Conservation (phyloP, 2,113 vertebrate genomes). For the Cervus canadensis region DNA sequence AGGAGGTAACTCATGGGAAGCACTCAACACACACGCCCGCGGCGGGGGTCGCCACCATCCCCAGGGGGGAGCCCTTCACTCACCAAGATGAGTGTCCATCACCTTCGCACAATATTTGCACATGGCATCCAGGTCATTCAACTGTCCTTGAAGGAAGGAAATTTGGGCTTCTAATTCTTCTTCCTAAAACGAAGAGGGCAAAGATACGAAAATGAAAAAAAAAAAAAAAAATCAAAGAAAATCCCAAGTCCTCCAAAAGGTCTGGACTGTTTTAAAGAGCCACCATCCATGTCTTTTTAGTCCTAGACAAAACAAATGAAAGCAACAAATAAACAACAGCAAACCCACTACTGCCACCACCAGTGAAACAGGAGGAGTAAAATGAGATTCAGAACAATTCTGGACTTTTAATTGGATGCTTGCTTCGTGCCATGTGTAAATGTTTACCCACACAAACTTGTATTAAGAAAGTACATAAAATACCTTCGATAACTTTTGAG, state of each 20-base stretch:
- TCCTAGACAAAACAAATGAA: not conserved
- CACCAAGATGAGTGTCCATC: constrained; percentile 97
- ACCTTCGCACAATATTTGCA: constrained; percentile 98
- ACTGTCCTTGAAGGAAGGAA: constrained; percentile 97
- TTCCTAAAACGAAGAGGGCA: constrained; percentile 81
- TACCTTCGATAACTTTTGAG: not conserved
- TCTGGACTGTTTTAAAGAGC: not conserved
- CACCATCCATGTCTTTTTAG: not conserved
- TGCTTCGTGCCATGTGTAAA: not conserved
- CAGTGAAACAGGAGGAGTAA: not conserved
- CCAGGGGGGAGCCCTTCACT: constrained; percentile 68
- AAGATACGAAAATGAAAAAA: not conserved
- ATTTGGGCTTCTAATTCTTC: constrained; percentile 98
- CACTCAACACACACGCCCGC: too few relatives aligned
- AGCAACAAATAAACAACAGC: not conserved
- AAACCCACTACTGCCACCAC: not conserved
- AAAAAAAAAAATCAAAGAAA: not conserved
- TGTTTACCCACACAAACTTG: not conserved
- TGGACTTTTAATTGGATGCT: not conserved
- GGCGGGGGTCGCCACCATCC: accelerated
- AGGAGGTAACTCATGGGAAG: accelerated
- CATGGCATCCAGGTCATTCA: constrained; percentile 98
- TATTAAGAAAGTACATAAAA: not conserved
- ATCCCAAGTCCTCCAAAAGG: not conserved
- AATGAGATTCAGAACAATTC: not conserved